A percentile compares a stretch with the other conserved stretches of the same genome.
phyloP scores from a whole-genome alignment of 2,113 vertebrate species.

The Perca fluviatilis region DNA sequence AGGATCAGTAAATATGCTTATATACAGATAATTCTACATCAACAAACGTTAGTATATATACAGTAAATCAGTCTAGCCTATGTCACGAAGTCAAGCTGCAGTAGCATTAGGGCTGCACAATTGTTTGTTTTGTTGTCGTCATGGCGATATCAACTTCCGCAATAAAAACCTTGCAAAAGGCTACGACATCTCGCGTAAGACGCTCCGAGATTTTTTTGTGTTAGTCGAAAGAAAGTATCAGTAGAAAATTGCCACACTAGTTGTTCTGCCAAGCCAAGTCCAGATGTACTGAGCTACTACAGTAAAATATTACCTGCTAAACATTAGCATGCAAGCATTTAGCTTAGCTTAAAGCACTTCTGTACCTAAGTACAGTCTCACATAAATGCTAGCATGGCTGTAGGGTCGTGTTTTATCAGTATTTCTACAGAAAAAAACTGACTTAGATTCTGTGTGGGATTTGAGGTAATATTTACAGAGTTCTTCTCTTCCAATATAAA shows the following conservation, averaged over 20 bases:
- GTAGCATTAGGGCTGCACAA: too few species aligned
- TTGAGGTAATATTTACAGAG: not conserved
- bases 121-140: too few species aligned
- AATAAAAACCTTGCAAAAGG: too few species aligned
- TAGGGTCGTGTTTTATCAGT: not conserved
- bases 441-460: not conserved
- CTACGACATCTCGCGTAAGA: too few species aligned
- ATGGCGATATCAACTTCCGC: too few species aligned
- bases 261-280: not conserved
- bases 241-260: not conserved
- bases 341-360: not conserved
- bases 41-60: not conserved
- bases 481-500: not conserved
- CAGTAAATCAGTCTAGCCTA: not conserved
- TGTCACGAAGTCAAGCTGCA: not conserved
- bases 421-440: not conserved
- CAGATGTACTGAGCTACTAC: not conserved
- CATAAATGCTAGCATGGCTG: not conserved
- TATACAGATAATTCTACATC: not conserved
- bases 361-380: too few species aligned
- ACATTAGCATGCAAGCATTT: not conserved
- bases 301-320: not conserved
- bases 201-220: too few species aligned
- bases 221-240: too few species aligned
- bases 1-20: conserved; percentile 9